phyloP scores from a whole-genome alignment of 2,888 invertebrate genomes.

The Idaea straminata region DNA sequence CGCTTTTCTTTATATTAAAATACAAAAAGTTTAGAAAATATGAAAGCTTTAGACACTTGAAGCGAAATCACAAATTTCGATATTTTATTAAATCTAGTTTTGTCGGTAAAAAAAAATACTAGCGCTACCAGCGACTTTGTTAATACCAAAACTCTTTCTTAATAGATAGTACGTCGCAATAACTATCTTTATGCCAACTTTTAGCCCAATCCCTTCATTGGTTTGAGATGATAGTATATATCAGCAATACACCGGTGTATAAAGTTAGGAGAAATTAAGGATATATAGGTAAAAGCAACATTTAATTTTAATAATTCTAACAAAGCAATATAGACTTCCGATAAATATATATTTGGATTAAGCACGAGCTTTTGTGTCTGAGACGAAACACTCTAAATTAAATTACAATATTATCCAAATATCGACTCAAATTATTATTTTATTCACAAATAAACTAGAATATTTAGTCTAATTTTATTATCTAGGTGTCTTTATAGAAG shows the following conservation, averaged over 20 bases:
- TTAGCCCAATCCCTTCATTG: too few relatives aligned
- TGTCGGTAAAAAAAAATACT: too few relatives aligned
- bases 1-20: not conserved
- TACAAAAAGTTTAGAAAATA: not conserved
- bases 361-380: not conserved
- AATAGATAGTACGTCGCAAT: too few relatives aligned
- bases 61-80: too few relatives aligned
- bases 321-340: conserved; percentile 1
- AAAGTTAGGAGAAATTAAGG: too few relatives aligned
- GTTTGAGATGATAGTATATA: too few relatives aligned
- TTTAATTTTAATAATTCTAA: conserved; percentile 7
- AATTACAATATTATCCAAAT: not conserved
- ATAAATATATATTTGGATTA: not conserved
- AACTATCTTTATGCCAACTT: too few relatives aligned
- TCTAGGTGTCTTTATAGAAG: not conserved
- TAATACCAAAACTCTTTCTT: too few relatives aligned
- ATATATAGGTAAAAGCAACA: not conserved
- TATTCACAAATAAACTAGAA: not conserved
- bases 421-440: not conserved
- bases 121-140: too few relatives aligned
- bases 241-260: too few relatives aligned
- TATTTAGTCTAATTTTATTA: not conserved
- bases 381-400: not conserved
- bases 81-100: too few relatives aligned
- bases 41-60: not conserved